Conservation (phyloP, 2,113 vertebrate genomes). For the Prietella phreatophila region DNA sequence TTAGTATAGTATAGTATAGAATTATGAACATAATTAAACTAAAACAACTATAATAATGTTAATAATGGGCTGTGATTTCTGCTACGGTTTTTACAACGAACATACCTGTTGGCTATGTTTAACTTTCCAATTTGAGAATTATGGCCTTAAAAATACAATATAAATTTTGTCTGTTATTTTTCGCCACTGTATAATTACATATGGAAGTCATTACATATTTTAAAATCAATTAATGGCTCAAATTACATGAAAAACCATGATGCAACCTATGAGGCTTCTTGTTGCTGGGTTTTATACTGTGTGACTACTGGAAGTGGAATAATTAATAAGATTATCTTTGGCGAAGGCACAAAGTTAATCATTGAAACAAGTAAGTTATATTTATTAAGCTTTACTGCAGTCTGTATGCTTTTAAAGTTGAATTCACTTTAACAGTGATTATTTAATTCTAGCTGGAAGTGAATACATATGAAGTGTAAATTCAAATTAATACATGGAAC, state of each 20-base stretch:
- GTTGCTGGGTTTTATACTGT: slow-evolving; percentile 35
- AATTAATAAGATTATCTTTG: slow-evolving; percentile 47
- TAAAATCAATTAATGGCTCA: background rate
- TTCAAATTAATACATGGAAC: background rate
- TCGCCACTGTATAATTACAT: background rate
- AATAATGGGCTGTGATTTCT: background rate
- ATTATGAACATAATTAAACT: background rate
- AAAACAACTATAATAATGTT: background rate
- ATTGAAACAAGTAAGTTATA: slow-evolving; percentile 49
- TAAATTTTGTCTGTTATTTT: background rate
- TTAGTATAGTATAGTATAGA: background rate
- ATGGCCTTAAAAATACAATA: background rate
- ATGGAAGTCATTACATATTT: background rate
- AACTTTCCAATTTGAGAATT: background rate
- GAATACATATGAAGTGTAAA: background rate
- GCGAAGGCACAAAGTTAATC: slow-evolving; percentile 43
- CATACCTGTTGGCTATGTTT: background rate
- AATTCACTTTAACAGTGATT: background rate
- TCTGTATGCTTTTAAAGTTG: no score
- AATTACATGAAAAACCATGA: background rate
- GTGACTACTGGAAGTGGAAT: slow-evolving; percentile 43
- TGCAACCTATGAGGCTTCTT: slow-evolving; percentile 7
- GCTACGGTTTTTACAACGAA: background rate
- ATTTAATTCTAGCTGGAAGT: background rate
- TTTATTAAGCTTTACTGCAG: background rate